Base-by-base conservation (phyloP, 2,888 invertebrate species). In the Hemithea aestivaria region DNA sequence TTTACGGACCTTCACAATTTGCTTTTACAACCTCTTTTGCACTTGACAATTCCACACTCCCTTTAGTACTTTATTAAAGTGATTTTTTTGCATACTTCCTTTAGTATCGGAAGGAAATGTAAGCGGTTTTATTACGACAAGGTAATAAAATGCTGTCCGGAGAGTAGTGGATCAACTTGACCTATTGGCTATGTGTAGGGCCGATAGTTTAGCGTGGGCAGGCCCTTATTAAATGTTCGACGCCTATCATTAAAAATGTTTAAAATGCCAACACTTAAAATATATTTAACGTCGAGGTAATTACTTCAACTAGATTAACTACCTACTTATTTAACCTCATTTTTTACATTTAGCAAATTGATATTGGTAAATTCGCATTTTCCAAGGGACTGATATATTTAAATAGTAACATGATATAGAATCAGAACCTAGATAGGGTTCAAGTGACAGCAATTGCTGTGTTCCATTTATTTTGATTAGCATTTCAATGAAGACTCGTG, bases 171-270 rank as follows among this genome's bases (percentile, higher is more conserved):
- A 34, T 53, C 46, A 53, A 53, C 52, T 53, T 53, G 52, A 53
- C 52, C 52, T 48, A 50, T 50, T 48, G 48, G 34, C 34, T 53
- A 48, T 50, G 33, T 35, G 35, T 39, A 39, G 38, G 38, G 35
- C 35, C 38, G 38, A 44, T 51, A 48, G 51, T 39, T 11, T 34
- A 26, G 45, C 41, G 48, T 42, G 44, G 44, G 40, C 30, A 1
- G 37, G 21, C 36, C 35, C 33, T 30, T 34, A 27, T 11, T 20
- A 20, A 22, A n/a, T n/a, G 21, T 9, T 9, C 10, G 28, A 29
- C 38, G 38, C 28, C 39, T 33, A 34, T 26, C 26, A 27, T 29
- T 40, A 11, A 31, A 30, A 30, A 40, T 31, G 20, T 12, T 35
- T 27, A 12, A 40, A 40, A 35, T 31, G 30, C 27, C 40, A 31